Evolutionary conservation across 2,113 vertebrate species (phyloP), one percentile per base, ranked within the genome.

Genomic region (Rhinogobius similis): DNA sequence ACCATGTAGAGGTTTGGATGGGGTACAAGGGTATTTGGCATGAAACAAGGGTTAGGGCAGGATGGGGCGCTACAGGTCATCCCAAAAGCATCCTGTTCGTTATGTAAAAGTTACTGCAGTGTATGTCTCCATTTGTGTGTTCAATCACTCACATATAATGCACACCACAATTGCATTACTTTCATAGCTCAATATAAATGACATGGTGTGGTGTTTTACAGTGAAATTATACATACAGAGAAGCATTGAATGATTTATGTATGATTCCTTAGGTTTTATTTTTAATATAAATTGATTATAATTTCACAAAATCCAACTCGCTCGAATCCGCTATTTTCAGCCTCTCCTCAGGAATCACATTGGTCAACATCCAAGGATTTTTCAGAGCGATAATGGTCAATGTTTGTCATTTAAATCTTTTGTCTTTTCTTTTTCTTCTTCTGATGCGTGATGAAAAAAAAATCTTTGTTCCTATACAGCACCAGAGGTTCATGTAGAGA

Each of bases 311-410:
- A 48, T 4, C 18, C 46, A 18, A 20, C 65, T 38, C 46, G 75
- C 70, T 67, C 64, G 72, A 44, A 62, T 53, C 56, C 55, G 52
- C 68, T 72, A 53, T 82, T 76, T 76, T 23, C 75, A 79, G 48
- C 56, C 56, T 73, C 16, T 52, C 52, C 20, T 66, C 55, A 61
- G 74, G 79, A 82, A 82, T 84, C 44, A 68, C 73, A 58, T 46
- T 63, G 24, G 77, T 88, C 75, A 86, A 82, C 81, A 76, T 3
- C n/a, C n/a, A n/a, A n/a, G n/a, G n/a, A n/a, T n/a, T n/a, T n/a
- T n/a, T n/a, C n/a, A n/a, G n/a, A n/a, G n/a, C n/a, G n/a, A n/a
- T n/a, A n/a, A n/a, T n/a, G n/a, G 70, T 48, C 62, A 41, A 39
- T 7, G 73, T 67, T 29, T 62, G 18, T 3, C 12, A 18, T 58